A percentile compares a stretch with the other conserved stretches of the same genome.
phyloP scores from a whole-genome alignment of 1,140 invertebrate species.

The Ceratina australensis region DNA sequence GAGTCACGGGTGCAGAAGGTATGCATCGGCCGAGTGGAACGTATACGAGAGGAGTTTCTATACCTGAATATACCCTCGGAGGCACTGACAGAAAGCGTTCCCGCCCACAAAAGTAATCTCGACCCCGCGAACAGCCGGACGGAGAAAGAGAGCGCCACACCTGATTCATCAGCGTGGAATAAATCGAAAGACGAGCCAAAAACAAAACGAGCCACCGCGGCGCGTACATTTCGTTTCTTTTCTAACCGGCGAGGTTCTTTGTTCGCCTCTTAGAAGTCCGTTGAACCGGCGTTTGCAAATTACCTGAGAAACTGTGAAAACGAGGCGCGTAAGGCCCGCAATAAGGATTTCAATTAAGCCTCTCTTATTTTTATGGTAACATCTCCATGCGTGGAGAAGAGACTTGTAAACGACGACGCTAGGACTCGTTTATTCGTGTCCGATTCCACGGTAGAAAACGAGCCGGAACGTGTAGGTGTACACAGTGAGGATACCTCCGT shows the following conservation, averaged over 20 bases:
- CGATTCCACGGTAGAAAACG: conserved; percentile 50
- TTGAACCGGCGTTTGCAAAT: too few relatives aligned
- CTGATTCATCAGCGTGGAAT: conserved; percentile 78
- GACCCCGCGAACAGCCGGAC: conserved; percentile 58
- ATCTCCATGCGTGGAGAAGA: conserved; percentile 13
- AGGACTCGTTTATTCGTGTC: conserved; percentile 47
- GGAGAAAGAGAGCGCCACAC: conserved; percentile 64
- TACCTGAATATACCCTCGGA: conserved; percentile 73
- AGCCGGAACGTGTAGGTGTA: conserved; percentile 51
- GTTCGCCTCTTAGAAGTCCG: too few relatives aligned
- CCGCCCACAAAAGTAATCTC: conserved; percentile 80
- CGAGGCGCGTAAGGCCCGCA: too few relatives aligned
- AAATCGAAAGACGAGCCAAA: conserved; percentile 71
- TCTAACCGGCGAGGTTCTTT: too few relatives aligned
- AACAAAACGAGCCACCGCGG: conserved; percentile 67
- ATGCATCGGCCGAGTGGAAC: conserved; percentile 45
- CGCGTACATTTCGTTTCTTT: conserved; percentile 42
- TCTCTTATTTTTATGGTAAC: too few relatives aligned
- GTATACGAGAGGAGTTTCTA: conserved; percentile 50
- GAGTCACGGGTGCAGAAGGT: conserved; percentile 52
- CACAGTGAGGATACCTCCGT: conserved; percentile 8
- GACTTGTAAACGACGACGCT: conserved; percentile 44
- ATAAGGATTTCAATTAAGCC: too few relatives aligned
- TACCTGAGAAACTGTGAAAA: too few relatives aligned
- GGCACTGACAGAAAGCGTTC: conserved; percentile 78